Percentiles rank a stretch among this genome's conserved stretches.
These are phyloP conservation scores for Eucidaris tribuloides DNA, from an alignment of 35 echinoderm and acorn worm species.

Conservation along the genomic window DNA sequence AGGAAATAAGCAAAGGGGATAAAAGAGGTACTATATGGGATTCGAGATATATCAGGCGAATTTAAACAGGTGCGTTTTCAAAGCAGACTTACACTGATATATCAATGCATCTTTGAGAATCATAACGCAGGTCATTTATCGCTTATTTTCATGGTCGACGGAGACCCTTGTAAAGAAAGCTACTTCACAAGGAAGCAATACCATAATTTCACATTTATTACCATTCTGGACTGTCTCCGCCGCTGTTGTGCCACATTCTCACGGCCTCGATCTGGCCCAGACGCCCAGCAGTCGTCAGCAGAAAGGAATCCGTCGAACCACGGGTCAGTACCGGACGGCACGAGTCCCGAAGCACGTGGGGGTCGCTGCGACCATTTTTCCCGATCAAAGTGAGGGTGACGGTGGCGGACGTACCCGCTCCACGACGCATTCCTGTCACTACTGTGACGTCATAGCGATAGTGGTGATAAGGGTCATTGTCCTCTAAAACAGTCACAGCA, in stretches of 20 bases:
- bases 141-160: no score
- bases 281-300: conserved; percentile 69
- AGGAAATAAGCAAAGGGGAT: no score
- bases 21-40: no score
- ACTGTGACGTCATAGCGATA: conserved; percentile 82
- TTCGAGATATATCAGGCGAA: no score
- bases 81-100: no score
- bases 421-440: conserved; percentile 77
- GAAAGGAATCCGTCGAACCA: conserved; percentile 68
- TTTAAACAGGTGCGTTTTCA: no score
- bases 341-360: conserved; percentile 60
- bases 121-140: no score
- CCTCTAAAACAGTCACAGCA: conserved; percentile 55
- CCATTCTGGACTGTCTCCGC: conserved; percentile 74
- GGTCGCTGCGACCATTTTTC: conserved; percentile 33
- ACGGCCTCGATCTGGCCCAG: conserved; percentile 66
- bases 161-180: no score
- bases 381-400: conserved; percentile 83
- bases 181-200: no score
- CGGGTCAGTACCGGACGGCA: conserved; percentile 20
- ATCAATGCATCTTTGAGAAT: no score
- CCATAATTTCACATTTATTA: no score
- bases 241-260: conserved; percentile 88
- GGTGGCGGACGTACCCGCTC: conserved; percentile 82
- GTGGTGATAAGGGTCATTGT: conserved; percentile 84